These are phyloP conservation scores for Aphis craccivora DNA, from an alignment of 1,140 invertebrate genomes.

Conservation along the genomic window DNA sequence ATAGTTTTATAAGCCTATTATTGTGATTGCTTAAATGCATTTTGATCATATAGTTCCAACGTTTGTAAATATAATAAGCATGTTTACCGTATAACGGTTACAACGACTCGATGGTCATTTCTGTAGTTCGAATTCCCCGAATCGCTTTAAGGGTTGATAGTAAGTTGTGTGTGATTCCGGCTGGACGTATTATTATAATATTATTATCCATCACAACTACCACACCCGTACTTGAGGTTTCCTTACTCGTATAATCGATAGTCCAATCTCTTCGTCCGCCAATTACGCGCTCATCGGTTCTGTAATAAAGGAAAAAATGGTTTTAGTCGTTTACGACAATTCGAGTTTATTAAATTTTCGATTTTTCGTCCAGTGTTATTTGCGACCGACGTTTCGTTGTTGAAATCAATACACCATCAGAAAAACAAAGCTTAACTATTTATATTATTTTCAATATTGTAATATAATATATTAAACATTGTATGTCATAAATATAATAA, in stretches of 20 bases:
- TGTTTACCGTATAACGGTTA: not conserved
- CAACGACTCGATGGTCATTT: not conserved
- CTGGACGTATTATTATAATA: constrained; percentile 1
- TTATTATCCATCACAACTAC: not conserved
- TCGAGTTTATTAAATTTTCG: not conserved
- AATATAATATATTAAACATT: not conserved
- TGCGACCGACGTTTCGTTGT: not conserved
- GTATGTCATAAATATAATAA: too few relatives aligned
- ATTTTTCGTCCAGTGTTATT: not conserved
- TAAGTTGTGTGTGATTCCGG: not conserved
- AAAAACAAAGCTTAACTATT: not conserved
- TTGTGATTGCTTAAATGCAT: too few relatives aligned
- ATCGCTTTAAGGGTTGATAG: not conserved
- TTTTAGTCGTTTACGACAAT: not conserved
- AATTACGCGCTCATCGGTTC: not conserved
- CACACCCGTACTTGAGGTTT: not conserved
- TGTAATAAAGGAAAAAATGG: not conserved
- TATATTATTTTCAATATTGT: not conserved
- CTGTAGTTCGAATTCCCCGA: not conserved
- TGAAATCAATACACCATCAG: not conserved
- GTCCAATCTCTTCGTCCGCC: not conserved
- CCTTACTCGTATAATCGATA: not conserved
- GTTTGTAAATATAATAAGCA: too few relatives aligned
- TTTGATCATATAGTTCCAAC: too few relatives aligned
- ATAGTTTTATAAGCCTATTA: too few relatives aligned